Evolutionary conservation across 2,888 invertebrate species (phyloP).

Genomic region (Leptothorax acervorum): DNA sequence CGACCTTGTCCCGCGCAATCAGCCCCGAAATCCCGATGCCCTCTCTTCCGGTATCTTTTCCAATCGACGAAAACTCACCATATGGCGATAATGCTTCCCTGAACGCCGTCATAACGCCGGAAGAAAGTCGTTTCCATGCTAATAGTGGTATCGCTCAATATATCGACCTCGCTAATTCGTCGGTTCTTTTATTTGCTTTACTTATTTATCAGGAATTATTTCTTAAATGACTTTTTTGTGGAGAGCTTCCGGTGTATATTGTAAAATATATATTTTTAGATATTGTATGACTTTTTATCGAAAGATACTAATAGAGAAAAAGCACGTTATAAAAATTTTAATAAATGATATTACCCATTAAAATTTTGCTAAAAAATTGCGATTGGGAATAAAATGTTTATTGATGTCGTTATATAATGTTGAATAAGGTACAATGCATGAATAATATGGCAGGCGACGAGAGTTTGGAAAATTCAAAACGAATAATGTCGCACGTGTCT

Average conservation of each 20-base stretch:
- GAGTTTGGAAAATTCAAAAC: slow-evolving; percentile 62
- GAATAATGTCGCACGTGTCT: slow-evolving; percentile 63
- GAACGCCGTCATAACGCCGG: background rate
- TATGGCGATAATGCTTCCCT: slow-evolving; percentile 62
- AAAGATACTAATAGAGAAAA: background rate
- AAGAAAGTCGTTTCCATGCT: slow-evolving; percentile 15
- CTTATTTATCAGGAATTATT: background rate
- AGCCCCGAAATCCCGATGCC: slow-evolving; percentile 61
- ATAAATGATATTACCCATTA: background rate
- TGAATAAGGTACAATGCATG: background rate
- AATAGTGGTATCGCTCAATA: background rate
- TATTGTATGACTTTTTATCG: background rate
- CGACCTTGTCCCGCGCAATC: slow-evolving; percentile 83
- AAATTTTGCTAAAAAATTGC: background rate
- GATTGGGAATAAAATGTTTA: background rate
- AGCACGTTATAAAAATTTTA: background rate
- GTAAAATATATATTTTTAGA: background rate
- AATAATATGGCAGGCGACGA: background rate
- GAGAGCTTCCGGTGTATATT: background rate
- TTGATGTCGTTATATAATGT: background rate
- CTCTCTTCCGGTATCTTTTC: slow-evolving; percentile 68
- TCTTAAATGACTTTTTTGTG: background rate
- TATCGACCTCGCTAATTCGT: background rate
- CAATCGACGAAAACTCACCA: slow-evolving; percentile 63
- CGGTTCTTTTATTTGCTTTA: background rate